phyloP scores from a whole-genome alignment of 2,888 invertebrate genomes.

The Lasioglossum vierecki region DNA sequence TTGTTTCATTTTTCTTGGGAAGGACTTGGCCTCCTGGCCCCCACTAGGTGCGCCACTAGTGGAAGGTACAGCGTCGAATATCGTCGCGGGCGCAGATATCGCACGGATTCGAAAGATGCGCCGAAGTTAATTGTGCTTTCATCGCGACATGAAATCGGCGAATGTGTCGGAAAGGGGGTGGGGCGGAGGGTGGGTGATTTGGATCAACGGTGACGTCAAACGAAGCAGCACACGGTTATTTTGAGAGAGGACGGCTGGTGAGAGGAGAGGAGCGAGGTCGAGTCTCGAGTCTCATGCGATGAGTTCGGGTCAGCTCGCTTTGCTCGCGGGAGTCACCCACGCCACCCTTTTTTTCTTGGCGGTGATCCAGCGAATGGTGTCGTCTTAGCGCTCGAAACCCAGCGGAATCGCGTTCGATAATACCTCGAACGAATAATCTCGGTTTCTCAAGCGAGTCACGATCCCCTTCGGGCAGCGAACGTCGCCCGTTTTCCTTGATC shows the following conservation, averaged over 20 bases:
- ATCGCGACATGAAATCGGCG: slow-evolving; percentile 44
- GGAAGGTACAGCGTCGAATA: not conserved
- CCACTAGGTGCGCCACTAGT: too few species aligned
- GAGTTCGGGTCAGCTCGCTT: slow-evolving; percentile 71
- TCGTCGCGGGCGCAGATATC: not conserved
- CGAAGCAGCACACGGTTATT: slow-evolving; percentile 71
- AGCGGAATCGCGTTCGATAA: slow-evolving; percentile 50
- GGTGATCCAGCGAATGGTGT: slow-evolving; percentile 56
- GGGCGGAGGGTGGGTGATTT: slow-evolving; percentile 56
- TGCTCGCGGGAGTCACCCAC: slow-evolving; percentile 75
- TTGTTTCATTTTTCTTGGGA: too few species aligned
- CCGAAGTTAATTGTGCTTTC: slow-evolving; percentile 49
- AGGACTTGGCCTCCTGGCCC: too few species aligned
- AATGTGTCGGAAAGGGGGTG: slow-evolving; percentile 21
- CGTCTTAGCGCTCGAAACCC: slow-evolving; percentile 48
- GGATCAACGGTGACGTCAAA: slow-evolving; percentile 74
- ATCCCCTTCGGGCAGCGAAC: not conserved
- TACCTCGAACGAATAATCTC: slow-evolving; percentile 33
- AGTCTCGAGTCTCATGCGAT: slow-evolving; percentile 60
- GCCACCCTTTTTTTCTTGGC: slow-evolving; percentile 74
- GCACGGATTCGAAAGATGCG: not conserved
- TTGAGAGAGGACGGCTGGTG: slow-evolving; percentile 61
- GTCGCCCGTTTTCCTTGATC: not conserved
- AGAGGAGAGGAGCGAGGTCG: slow-evolving; percentile 67
- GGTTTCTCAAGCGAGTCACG: not conserved